Evolutionary conservation across 1,140 invertebrate species (phyloP), one percentile per base, ranked within the genome.

Genomic region (Psix sp.): DNA sequence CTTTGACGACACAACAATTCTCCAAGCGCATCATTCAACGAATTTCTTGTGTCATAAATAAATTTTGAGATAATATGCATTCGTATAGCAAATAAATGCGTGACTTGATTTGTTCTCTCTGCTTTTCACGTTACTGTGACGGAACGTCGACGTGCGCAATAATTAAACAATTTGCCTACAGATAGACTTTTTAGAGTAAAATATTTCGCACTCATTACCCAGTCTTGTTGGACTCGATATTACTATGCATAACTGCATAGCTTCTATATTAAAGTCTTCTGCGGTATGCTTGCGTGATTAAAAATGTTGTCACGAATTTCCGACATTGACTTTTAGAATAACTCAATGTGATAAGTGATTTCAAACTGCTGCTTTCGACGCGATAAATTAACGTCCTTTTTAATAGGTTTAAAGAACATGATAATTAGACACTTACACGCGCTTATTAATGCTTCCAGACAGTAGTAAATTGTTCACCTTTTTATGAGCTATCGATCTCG

Each of bases 151-250:
- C 60, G 46, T 60, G 46, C 59, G 49, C 66, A 71, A 63, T 86
- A 86, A 87, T 87, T 87, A 85, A 86, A 85, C 84, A 86, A 87
- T 87, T 87, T 86, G 82, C 84, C 77, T 86, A 86, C 82, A 87
- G 84, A 87, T 87, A 82, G 76, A 86, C 81, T 85, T 86, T 86
- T 86, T 84, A 85, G 80, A 76, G 66, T 51, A n/a, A 74, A 82
- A 74, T 78, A 84, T 81, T 83, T 84, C 77, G 72, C 77, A 74
- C 75, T 76, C 78, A 77, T 78, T 76, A 72, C 76, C 52, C 74
- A 45, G 59, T 51, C 38, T 63, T 46, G 26, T 21, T 49, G 39
- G 46, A 18, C 68, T 59, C 51, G 33, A 82, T 80, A 84, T 82
- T 79, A 81, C 77, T 82, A 83, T 84, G 78, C 83, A 84, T 86